Conservation (phyloP, 1,140 invertebrate genomes). For the Drosophila nigrodunni region DNA sequence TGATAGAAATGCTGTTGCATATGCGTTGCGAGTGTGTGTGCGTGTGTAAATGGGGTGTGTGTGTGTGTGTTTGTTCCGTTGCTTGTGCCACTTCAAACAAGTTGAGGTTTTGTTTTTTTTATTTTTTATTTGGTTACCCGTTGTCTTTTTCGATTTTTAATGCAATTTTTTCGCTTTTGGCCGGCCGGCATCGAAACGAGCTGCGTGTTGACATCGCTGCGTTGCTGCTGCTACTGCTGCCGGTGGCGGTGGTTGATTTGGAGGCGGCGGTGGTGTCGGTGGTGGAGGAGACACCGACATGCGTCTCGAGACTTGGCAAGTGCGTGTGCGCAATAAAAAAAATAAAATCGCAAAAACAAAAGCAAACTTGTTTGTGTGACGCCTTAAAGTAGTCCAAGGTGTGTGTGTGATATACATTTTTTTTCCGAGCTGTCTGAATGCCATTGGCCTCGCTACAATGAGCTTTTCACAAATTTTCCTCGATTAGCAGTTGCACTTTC, state of each 20-base stretch:
- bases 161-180: conserved; percentile 64
- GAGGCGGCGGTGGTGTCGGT: conserved; percentile 11
- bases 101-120: conserved; percentile 48
- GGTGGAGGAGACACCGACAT: conserved; percentile 20
- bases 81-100: conserved; percentile 74
- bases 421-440: conserved; percentile 59
- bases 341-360: background rate
- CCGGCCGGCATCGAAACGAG: conserved; percentile 68
- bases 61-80: conserved; percentile 62
- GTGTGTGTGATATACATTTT: conserved; percentile 79
- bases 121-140: conserved; percentile 1
- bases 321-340: conserved; percentile 40
- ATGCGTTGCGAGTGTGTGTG: conserved; percentile 27
- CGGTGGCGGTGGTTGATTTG: background rate
- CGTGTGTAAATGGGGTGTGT: conserved; percentile 28
- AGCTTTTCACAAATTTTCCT: conserved; percentile 51
- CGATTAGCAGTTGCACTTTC: conserved; percentile 46
- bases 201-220: conserved; percentile 66
- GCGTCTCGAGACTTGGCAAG: conserved; percentile 68
- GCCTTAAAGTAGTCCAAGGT: conserved; percentile 79
- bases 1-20: conserved; percentile 78
- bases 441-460: conserved; percentile 49
- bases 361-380: conserved; percentile 72
- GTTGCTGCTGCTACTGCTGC: conserved; percentile 20
- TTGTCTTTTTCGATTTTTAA: conserved; percentile 77